These are phyloP conservation scores for Paratilapia polleni DNA, from an alignment of 2,113 vertebrate genomes.

Conservation along the genomic window DNA sequence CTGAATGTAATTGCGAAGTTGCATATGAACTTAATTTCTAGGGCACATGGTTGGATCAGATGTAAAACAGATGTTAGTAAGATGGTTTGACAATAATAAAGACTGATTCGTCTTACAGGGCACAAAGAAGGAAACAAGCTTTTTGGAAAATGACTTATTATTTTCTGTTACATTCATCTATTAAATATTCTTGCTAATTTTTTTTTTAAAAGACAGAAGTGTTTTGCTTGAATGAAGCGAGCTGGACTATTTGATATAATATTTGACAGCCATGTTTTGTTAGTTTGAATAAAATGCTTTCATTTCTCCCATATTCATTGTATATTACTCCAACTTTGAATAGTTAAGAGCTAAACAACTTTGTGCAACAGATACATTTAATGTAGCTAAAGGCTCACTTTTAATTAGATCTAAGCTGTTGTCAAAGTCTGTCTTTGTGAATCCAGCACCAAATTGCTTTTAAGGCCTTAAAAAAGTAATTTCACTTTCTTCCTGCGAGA, in stretches of 20 bases:
- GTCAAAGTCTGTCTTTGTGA: not conserved
- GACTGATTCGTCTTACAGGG: not conserved
- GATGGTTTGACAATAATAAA: not conserved
- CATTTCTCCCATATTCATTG: not conserved
- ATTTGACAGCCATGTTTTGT: not conserved
- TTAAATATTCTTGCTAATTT: not conserved
- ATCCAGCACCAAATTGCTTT: not conserved
- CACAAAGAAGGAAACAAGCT: not conserved
- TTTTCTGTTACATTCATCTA: not conserved
- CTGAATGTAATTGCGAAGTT: not conserved
- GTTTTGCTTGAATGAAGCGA: not conserved
- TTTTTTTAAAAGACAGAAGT: not conserved
- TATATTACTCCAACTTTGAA: not conserved
- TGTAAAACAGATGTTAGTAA: not conserved
- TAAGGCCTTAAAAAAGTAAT: not conserved
- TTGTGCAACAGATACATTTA: not conserved
- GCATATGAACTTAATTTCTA: not conserved
- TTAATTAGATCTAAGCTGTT: not conserved
- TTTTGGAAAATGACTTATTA: not conserved
- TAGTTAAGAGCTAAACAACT: not conserved
- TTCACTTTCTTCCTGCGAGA: conserved; percentile 4
- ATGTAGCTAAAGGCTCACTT: not conserved
- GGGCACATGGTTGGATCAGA: not conserved
- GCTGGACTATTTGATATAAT: not conserved
- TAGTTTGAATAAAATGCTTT: not conserved